Base-by-base conservation (phyloP, 2,113 vertebrate genomes). In the Monopterus albus region DNA sequence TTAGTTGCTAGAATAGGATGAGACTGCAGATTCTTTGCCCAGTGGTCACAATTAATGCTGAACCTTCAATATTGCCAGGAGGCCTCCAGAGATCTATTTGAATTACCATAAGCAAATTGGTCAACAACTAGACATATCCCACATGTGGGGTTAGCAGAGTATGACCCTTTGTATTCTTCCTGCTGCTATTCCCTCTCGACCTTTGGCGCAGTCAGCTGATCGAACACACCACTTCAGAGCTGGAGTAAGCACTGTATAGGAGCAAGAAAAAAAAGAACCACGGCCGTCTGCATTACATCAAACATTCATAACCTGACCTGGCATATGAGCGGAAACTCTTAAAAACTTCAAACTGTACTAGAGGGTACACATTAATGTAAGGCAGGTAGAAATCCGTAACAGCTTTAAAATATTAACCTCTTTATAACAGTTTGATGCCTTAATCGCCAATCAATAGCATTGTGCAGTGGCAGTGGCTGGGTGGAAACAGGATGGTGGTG, bases 351-450 rank as follows among this genome's bases (percentile, higher is more conserved):
- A 83, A 75, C 49, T 43, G 33, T 64, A 51, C 42, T 31, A 17
- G 26, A 83, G 62, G 56, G 64, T 62, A 42, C 39, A 57, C 81
- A 35, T 79, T 79, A 84, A 82, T 61, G 76, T 71, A 70, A 52
- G 59, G 58, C 28, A 12, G 66, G 11, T 18, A 65, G 62, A 72
- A 81, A 82, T 70, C 73, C 23, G 62, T 59, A 83, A 77, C 82
- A 81, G 75, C 82, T 89, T 91, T 87, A 88, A 91, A 88, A 91
- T 90, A 93, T 94, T 93, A 88, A 92, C 92, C 90, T 92, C 79
- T 94, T 95, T 92, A 93, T 93, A 91, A 85, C 84, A 91, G 93
- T 91, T 93, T 95, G 95, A 95, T 93, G 94, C 93, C 93, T 95
- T 95, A 93, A 95, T 95, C 93, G 91, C 92, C 86, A 87, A 95